Evolutionary conservation across 2,797 vertebrate genomes (phyloP), one percentile per base, ranked within the genome.

Genomic region (Malacoctenus gilli): DNA sequence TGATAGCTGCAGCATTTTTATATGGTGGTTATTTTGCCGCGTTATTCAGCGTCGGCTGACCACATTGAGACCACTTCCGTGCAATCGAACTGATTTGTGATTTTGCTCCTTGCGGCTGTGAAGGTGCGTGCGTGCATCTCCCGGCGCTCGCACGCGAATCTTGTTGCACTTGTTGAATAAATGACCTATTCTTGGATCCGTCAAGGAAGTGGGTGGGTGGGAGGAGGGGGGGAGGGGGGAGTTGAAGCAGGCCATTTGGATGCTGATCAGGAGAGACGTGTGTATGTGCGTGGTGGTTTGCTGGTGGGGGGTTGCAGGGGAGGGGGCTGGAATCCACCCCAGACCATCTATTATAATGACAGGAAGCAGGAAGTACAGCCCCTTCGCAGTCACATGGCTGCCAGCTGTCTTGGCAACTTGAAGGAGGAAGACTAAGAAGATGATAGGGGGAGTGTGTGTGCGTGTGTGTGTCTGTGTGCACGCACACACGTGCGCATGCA

Each of bases 341-440:
- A 89, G 79, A 84, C 84, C 94, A 96, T 96, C 95, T 94, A 94
- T 97, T 96, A 97, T 94, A 95, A 93, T 95, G 95, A 97, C 95
- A 95, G 96, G 95, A 98, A 95, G 93, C 95, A 89, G 85, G 88
- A 89, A 89, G 88, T 85, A 79, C 84, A 80, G 66, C 84, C 82
- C 82, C 78, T 85, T 69, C 91, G 89, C 90, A 93, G 94, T 98
- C 95, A 96, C 96, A 95, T 95, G 95, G 95, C 89, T 84, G 93
- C 92, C 96, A 98, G 96, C 95, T 97, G 96, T 93, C 91, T 70
- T 79, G 72, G 93, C 93, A 93, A 92, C 86, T 81, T 83, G 77
- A 89, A 43, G 51, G 65, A 19, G 61, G 75, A 72, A 72, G 83
- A 87, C 52, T 73, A 53, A 77, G 74, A 59, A 55, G 68, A 85